Percentiles rank a stretch among this genome's conserved stretches.
Evolutionary conservation across 2,113 vertebrate genomes (phyloP).

Genomic region (Crotalus viridis): DNA sequence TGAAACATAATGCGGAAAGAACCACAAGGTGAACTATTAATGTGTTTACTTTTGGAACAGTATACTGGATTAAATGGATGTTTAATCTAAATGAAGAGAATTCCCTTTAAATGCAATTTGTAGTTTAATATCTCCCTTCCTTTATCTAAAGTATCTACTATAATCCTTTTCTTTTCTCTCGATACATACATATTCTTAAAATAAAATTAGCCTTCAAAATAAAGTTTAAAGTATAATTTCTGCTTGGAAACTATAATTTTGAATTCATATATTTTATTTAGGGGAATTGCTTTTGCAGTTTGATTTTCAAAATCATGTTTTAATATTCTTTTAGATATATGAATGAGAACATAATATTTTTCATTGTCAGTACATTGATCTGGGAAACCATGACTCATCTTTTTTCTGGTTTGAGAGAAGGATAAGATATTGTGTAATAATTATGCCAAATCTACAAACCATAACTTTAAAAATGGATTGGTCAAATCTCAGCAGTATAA

Average conservation of each 20-base stretch:
- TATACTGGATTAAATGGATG: background rate
- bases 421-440: background rate
- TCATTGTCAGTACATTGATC: background rate
- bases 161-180: background rate
- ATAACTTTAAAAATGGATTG: background rate
- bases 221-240: background rate
- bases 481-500: background rate
- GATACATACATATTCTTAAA: background rate
- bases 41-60: background rate
- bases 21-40: background rate
- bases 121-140: background rate
- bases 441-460: background rate
- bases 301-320: background rate
- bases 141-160: background rate
- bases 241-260: background rate
- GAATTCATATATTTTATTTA: background rate
- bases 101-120: background rate
- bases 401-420: background rate
- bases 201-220: background rate
- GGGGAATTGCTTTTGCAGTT: background rate
- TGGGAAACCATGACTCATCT: background rate
- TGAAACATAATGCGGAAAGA: background rate
- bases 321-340: background rate
- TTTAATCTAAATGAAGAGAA: background rate
- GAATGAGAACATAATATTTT: background rate